Evolutionary conservation across 2,888 invertebrate species (phyloP), one percentile per base, ranked within the genome.

Genomic region (Anoplius nigerrimus): DNA sequence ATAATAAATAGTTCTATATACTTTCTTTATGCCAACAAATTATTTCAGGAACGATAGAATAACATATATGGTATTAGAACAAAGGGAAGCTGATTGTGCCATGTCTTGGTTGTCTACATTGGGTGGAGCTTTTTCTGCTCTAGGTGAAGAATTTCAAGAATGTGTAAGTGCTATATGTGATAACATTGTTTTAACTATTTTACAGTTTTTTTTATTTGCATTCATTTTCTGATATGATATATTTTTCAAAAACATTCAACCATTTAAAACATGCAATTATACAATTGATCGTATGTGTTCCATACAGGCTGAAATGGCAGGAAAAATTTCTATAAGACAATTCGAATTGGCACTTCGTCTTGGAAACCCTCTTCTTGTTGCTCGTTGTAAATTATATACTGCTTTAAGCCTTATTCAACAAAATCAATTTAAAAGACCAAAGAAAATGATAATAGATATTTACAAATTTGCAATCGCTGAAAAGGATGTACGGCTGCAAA

Each of bases 41-140:
- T 20, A 53, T 59, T 86, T 51, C 58, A 92, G 92, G 92, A 91
- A 91, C 79, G 83, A 90, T 46, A 90, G 89, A 79, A 82, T 92
- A 45, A 87, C 87, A 16, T 74, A 83, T 54, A 88, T 92, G 81
- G 86, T 91, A 3, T 86, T 93, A 90, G 94, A 93, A 75, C 91
- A 92, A 79, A 91, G 93, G 72, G 96, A 97, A 89, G 90, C 95
- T 79, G 96, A 97, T 79, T 92, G 95, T 89, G 92, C 95, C 27
- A 93, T 98, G 91, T 97, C 97, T 18, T 98, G 98, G 97, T 89
- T 99, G 22, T 98, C 98, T 20, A 98, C 99, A 0, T 91, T 99
- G 16, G 99, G 98, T 2, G 98, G 98, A 55, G 98, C 97, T 0
- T 98, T 96, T 89, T 98, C 98, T 1, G 96, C 98, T 0, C 90